Percentiles rank a stretch among this genome's conserved stretches.
phyloP scores from a whole-genome alignment of 2,113 vertebrate species.

The Cheirogaleus medius region DNA sequence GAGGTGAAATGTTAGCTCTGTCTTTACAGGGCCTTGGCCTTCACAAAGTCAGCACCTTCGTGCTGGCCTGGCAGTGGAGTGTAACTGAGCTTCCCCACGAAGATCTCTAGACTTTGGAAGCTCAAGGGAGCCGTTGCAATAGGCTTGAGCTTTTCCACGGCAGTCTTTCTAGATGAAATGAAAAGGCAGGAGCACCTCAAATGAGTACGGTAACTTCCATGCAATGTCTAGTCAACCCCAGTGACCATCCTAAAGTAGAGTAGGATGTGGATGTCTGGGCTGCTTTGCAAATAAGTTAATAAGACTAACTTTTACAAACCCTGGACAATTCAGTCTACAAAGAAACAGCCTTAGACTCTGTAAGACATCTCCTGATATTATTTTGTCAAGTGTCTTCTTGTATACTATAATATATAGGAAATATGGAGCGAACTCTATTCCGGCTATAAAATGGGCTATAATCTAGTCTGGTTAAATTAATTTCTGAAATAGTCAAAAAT shows the following conservation, averaged over 20 bases:
- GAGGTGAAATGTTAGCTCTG: slow-evolving; percentile 8
- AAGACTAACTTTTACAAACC: background rate
- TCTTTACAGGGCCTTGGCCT: background rate
- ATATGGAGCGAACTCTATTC: background rate
- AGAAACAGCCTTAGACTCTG: background rate
- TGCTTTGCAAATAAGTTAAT: background rate
- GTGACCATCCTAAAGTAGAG: background rate
- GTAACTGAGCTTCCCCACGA: background rate
- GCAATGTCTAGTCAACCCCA: background rate
- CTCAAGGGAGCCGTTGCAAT: background rate
- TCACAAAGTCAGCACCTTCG: background rate
- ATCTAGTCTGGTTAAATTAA: background rate
- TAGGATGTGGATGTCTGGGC: background rate
- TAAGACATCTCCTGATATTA: background rate
- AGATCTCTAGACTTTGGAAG: background rate
- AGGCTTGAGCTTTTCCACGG: slow-evolving; percentile 46
- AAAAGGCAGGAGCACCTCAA: background rate
- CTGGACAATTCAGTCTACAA: background rate
- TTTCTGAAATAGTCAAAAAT: background rate
- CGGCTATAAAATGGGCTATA: background rate
- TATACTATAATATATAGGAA: background rate
- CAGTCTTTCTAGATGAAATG: background rate
- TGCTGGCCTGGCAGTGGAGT: background rate
- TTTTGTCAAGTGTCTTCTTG: background rate
- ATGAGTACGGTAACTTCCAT: background rate